A percentile compares a stretch with the other conserved stretches of the same genome.
Conservation (phyloP, 2,797 vertebrate genomes). For the Acomys russatus region DNA sequence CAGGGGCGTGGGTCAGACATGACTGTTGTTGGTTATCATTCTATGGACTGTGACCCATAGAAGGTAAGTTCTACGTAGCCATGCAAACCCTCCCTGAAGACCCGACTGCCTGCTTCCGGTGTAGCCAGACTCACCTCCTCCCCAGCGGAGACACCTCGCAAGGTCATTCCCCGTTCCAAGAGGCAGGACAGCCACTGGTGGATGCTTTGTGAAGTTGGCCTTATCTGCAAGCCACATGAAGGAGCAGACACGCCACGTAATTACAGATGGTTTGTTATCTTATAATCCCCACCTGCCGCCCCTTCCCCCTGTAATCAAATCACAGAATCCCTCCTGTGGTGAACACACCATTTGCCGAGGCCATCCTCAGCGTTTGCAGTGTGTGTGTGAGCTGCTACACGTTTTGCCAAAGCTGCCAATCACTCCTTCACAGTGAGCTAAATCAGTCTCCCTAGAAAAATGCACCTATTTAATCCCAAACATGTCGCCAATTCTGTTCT, state of each 20-base stretch:
- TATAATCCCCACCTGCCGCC: not conserved
- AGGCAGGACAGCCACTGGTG: slow-evolving; percentile 95
- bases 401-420: not conserved
- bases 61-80: not conserved
- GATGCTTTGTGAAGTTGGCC: slow-evolving; percentile 92
- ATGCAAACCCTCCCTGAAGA: not conserved
- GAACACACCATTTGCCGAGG: not conserved
- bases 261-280: not conserved
- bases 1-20: not conserved
- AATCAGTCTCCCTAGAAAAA: slow-evolving; percentile 3
- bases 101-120: not conserved
- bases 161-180: slow-evolving; percentile 97
- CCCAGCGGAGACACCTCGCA: slow-evolving; percentile 97
- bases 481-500: slow-evolving; percentile 34
- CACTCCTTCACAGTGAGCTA: not conserved
- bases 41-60: not conserved
- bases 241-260: slow-evolving; percentile 6
- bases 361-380: not conserved
- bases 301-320: not conserved
- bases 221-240: slow-evolving; percentile 91
- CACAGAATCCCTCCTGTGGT: not conserved
- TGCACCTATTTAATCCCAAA: not conserved
- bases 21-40: not conserved
- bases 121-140: slow-evolving; percentile 93
- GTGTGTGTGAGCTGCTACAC: not conserved